Base-by-base conservation (phyloP, 2,888 invertebrate genomes). In the Pseudococcus jackbeardsleyi region DNA sequence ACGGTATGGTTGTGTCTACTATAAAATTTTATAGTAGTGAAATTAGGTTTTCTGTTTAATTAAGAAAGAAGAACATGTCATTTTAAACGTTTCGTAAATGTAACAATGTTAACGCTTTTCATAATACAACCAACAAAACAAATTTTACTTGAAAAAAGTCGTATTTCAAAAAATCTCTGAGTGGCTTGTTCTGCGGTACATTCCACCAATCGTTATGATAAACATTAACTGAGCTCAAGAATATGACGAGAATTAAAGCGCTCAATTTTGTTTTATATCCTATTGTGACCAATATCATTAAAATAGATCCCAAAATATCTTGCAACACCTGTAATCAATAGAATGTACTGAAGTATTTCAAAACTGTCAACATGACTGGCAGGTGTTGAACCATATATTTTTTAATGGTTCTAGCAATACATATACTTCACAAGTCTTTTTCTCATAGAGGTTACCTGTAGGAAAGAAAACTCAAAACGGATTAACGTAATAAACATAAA, bases 161-260 rank as follows among this genome's bases (percentile, higher is more conserved):
- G 91, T 99, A 99, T 94, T 99, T 99, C 90, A 99, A 95, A 93
- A 99, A 99, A 93, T 99, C 99, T 92, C 99, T 94, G 90, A 99
- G 95, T 88, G 99, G 98, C 91, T 98, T 98, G 92, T 98, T 96
- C 9, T 96, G 94, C 5, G 99, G 98, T 91, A 99, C 96, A 91
- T 94, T 94, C 99, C 99, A 99, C 97, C 98, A 99, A 90, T 98
- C 97, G 92, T 99, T 99, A 92, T 99, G 97, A 92, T 98, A 99
- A 90, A 99, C 94, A 93, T 99, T 99, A 91, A 99, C 94, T 82
- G 95, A 93, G 5, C 95, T 94, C 86, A 99, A 94, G 92, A 99
- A 95, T 85, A 96, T 92, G 86, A 99, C 99, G 90, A 99, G 94
- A 91, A 98, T 95, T 90, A 99, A 94, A 64, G 99, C 98, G 89